phyloP scores from a whole-genome alignment of 2,888 invertebrate genomes.

The Galerucella nymphaeae region DNA sequence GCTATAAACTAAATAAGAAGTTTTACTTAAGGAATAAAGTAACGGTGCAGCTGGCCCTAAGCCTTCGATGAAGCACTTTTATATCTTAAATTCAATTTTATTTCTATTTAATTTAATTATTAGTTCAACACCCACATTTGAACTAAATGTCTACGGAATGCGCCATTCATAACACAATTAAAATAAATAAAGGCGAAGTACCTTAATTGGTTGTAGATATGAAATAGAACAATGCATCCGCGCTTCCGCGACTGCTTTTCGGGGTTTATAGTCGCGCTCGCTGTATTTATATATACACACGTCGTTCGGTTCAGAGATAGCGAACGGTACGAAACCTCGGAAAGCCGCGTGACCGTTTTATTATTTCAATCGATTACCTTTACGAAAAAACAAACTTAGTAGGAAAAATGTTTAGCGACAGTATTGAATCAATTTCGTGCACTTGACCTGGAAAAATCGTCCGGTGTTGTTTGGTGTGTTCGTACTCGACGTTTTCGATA shows the following conservation, averaged over 20 bases:
- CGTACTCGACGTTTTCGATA: conserved; percentile 16
- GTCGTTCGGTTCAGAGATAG: not conserved
- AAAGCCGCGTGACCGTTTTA: conserved; percentile 13
- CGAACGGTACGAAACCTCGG: conserved; percentile 12
- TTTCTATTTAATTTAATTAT: not conserved
- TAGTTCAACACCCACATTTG: not conserved
- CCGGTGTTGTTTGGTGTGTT: conserved; percentile 21
- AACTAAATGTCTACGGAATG: not conserved
- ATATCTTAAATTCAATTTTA: too few relatives aligned
- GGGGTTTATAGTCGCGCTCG: conserved; percentile 36
- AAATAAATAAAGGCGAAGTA: conserved; percentile 42
- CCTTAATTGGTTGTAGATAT: conserved; percentile 50
- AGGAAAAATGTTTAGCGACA: conserved; percentile 24
- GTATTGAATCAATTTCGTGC: conserved; percentile 34
- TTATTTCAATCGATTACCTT: conserved; percentile 23
- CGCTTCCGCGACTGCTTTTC: conserved; percentile 49
- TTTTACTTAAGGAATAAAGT: too few relatives aligned
- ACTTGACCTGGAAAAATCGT: conserved; percentile 39
- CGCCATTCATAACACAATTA: conserved; percentile 44
- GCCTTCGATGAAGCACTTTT: too few relatives aligned
- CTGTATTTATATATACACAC: conserved; percentile 15
- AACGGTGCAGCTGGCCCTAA: too few relatives aligned
- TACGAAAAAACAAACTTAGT: conserved; percentile 25
- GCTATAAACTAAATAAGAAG: too few relatives aligned
- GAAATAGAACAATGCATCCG: conserved; percentile 46